These are phyloP conservation scores for Xestia rhomboidea DNA, from an alignment of 2,888 invertebrate genomes.

Conservation along the genomic window DNA sequence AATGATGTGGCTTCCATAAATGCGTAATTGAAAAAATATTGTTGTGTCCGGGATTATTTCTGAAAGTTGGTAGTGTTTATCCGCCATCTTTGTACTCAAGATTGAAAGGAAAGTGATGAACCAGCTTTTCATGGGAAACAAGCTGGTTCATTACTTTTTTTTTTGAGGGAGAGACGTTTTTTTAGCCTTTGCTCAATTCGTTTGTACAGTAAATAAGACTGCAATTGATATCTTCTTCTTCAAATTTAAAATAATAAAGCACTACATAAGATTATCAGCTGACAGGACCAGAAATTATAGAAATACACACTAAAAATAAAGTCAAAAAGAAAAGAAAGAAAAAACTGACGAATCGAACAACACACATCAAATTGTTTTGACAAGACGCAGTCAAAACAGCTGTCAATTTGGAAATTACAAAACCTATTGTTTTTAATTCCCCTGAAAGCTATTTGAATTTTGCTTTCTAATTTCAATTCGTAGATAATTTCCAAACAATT, in stretches of 20 bases:
- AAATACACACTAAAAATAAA: neutral
- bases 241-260: neutral
- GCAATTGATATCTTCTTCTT: neutral
- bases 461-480: neutral
- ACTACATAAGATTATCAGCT: neutral
- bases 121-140: too few relatives aligned
- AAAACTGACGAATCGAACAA: neutral
- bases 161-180: too few relatives aligned
- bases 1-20: constrained; percentile 41
- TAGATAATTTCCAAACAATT: neutral
- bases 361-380: constrained; percentile 27
- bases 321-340: neutral
- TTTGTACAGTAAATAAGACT: neutral
- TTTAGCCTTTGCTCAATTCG: neutral
- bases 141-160: too few relatives aligned
- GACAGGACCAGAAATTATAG: neutral
- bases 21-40: constrained; percentile 44
- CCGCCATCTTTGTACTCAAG: neutral
- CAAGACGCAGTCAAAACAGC: constrained; percentile 30
- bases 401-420: constrained; percentile 9
- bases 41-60: constrained; percentile 29
- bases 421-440: constrained; percentile 8
- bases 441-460: constrained; percentile 4
- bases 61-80: constrained; percentile 37
- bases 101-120: neutral